Evolutionary conservation across 2,113 vertebrate species (phyloP), one percentile per base, ranked within the genome.

Genomic region (Formicarius rufipectus): DNA sequence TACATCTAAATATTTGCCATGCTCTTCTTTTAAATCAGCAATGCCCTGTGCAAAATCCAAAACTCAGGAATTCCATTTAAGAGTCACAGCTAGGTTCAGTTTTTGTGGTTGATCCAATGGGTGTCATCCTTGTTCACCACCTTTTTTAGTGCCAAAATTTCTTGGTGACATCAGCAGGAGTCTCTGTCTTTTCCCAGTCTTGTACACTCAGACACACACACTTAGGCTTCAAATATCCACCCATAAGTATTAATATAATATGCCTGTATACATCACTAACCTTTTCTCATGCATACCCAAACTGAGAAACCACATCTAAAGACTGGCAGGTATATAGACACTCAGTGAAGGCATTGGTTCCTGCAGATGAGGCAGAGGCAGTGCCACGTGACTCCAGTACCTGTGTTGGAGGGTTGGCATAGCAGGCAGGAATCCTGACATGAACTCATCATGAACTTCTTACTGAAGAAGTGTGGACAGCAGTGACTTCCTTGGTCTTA

Each of bases 361-460:
- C 59, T 60, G 40, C 31, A 66, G 63, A 42, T 56, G 49, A 66
- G 30, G 31, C 55, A 19, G 75, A 72, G 58, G 28, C 21, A 7
- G 6, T 14, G 14, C 6, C 35, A 9, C 9, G 6, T 14, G 35
- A 52, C 28, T 52, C 16, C 30, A 4, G 1, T 53, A 9, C 7
- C 44, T 49, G 25, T 53, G 19, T 50, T 1, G 0, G 16, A 73
- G 45, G 6, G 18, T 4, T 50, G 39, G 33, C 1, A 3, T 33
- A 79, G 33, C 42, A 78, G 52, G 33, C 39, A 77, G 59, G 18
- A 83, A 77, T 45, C 31, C 28, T 35, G n/a, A 37, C 25, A 12
- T 50, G 63, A 82, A n/a, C 18, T 35, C 58, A n/a, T 17, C 14
- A 55, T 62, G 6, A 23, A 72, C 63, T 83, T 88, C 42, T n/a